Conservation (phyloP, 1,140 invertebrate genomes). For the Drosophila rufa region DNA sequence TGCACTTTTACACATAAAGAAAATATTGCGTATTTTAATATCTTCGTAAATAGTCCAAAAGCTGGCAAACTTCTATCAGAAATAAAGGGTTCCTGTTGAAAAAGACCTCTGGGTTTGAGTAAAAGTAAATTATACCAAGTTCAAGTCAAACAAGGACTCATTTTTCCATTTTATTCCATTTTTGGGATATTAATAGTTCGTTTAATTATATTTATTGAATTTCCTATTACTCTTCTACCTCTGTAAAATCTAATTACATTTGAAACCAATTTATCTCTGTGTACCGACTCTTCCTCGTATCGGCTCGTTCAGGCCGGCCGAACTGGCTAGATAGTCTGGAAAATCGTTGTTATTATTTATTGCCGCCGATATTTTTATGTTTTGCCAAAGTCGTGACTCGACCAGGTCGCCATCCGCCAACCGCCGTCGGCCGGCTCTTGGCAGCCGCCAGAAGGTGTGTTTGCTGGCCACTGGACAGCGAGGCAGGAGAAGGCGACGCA, state of each 20-base stretch:
- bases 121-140: background rate
- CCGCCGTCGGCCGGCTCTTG: constrained; percentile 29
- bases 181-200: background rate
- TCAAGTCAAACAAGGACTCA: too few species aligned
- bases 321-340: constrained; percentile 76
- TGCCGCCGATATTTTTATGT: constrained; percentile 83
- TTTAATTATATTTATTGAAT: background rate
- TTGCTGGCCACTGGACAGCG: constrained; percentile 57
- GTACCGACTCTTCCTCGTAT: constrained; percentile 37
- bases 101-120: too few species aligned
- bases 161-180: too few species aligned
- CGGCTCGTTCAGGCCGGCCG: constrained; percentile 19
- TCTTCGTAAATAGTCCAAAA: background rate
- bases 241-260: background rate
- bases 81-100: too few species aligned
- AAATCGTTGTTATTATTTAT: constrained; percentile 84
- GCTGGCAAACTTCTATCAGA: too few species aligned
- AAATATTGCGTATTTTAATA: background rate
- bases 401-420: constrained; percentile 55
- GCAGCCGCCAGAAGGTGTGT: constrained; percentile 75
- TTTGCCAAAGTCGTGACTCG: constrained; percentile 80
- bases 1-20: constrained; percentile 9
- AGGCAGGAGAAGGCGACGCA: constrained; percentile 15
- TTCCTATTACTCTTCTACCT: background rate
- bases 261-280: constrained; percentile 10